phyloP scores from a whole-genome alignment of 2,113 vertebrate genomes.

The Pachyramphus minor region DNA sequence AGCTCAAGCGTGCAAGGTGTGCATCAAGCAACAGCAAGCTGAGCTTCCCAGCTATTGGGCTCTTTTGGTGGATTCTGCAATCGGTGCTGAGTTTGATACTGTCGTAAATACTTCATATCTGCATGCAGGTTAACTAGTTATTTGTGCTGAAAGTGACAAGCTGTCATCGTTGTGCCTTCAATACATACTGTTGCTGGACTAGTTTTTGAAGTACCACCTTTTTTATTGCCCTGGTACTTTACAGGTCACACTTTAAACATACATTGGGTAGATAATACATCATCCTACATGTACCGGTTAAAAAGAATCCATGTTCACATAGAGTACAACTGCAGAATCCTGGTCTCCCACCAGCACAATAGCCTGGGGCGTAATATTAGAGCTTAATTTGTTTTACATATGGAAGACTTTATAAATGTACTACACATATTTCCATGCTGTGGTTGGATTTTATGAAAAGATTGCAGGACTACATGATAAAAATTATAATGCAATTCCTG shows the following conservation, averaged over 20 bases:
- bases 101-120: background rate
- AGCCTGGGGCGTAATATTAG: background rate
- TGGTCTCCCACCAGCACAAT: background rate
- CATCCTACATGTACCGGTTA: background rate
- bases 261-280: background rate
- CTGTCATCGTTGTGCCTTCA: background rate
- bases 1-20: background rate
- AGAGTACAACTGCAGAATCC: background rate
- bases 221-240: background rate
- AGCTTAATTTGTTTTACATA: constrained; percentile 54
- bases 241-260: background rate
- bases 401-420: constrained; percentile 52
- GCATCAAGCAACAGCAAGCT: background rate
- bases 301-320: background rate
- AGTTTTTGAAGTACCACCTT: background rate
- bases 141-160: background rate
- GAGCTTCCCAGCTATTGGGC: background rate
- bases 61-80: background rate
- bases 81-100: background rate
- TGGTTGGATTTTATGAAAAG: constrained; percentile 40
- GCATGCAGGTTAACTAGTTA: background rate
- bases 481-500: background rate
- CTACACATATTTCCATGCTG: constrained; percentile 4
- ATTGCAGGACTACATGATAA: constrained; percentile 17
- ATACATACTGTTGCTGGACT: background rate